Conservation (phyloP, 2,888 invertebrate genomes). For the Hirtodrosophila cameraria region DNA sequence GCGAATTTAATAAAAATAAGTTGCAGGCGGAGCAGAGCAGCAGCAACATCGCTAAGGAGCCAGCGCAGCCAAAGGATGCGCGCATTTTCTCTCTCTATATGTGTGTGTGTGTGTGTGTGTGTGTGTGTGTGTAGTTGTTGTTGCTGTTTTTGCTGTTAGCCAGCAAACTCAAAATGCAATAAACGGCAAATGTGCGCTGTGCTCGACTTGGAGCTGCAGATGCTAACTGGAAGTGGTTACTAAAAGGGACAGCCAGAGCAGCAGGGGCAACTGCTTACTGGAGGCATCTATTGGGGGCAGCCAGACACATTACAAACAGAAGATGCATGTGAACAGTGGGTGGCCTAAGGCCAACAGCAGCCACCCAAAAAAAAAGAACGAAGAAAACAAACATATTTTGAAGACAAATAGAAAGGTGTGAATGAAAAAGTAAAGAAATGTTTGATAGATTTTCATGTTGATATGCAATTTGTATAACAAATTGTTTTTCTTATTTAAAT, state of each 20-base stretch:
- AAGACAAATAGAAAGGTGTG: constrained; percentile 32
- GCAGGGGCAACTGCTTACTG: not conserved
- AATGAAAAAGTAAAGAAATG: constrained; percentile 16
- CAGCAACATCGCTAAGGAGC: constrained; percentile 56
- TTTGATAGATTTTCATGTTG: constrained; percentile 7
- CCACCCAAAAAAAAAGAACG: constrained; percentile 4
- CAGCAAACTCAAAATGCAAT: constrained; percentile 73
- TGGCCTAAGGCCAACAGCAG: constrained; percentile 32
- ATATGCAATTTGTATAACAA: not conserved
- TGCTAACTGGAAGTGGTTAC: constrained; percentile 57
- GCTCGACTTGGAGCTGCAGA: constrained; percentile 36
- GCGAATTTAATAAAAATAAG: constrained; percentile 82
- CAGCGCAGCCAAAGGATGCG: constrained; percentile 53
- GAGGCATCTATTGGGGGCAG: not conserved
- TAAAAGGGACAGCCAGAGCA: not conserved
- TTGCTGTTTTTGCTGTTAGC: constrained; percentile 25
- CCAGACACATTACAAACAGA: constrained; percentile 77
- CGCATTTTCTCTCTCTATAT: constrained; percentile 50
- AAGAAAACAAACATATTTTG: constrained; percentile 13
- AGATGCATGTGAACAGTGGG: constrained; percentile 50
- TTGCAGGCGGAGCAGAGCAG: constrained; percentile 65
- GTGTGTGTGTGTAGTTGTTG: constrained; percentile 16
- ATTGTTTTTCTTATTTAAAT: too few species aligned
- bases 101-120: constrained; percentile 19
- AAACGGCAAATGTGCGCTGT: constrained; percentile 72